Conservation (phyloP, 2,888 invertebrate species). For the Pseudanteris insignis region DNA sequence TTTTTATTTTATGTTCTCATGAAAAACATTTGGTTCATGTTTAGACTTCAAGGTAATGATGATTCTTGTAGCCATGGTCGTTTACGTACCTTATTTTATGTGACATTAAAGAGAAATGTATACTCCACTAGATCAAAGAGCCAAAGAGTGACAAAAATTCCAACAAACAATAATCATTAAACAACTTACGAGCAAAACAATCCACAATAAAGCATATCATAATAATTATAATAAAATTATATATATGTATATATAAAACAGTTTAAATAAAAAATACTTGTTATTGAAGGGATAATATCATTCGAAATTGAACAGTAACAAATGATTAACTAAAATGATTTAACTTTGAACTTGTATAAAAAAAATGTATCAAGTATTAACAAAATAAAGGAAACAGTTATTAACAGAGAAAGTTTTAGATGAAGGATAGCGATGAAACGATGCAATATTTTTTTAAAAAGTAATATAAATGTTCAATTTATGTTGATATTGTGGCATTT, state of each 20-base stretch:
- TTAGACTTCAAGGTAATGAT: conserved; percentile 52
- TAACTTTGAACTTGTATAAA: neutral
- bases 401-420: too few species aligned
- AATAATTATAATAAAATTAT: neutral
- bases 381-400: conserved; percentile 35
- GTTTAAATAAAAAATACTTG: too few species aligned
- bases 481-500: too few species aligned
- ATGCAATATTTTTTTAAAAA: too few species aligned
- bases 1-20: conserved; percentile 12
- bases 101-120: conserved; percentile 41
- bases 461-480: too few species aligned
- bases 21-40: conserved; percentile 24
- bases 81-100: conserved; percentile 56
- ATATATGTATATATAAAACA: neutral
- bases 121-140: conserved; percentile 40
- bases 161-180: conserved; percentile 49
- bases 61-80: conserved; percentile 65
- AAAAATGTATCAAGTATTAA: too few species aligned
- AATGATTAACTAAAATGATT: too few species aligned
- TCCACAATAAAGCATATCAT: conserved; percentile 35
- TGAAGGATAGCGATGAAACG: too few species aligned
- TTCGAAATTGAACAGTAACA: too few species aligned
- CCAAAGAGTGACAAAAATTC: conserved; percentile 44
- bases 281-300: too few species aligned
- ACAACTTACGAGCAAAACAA: conserved; percentile 42